A percentile compares a stretch with the other conserved stretches of the same genome.
phyloP scores from a whole-genome alignment of 2,888 invertebrate genomes.

The Dicyrtomina minuta region DNA sequence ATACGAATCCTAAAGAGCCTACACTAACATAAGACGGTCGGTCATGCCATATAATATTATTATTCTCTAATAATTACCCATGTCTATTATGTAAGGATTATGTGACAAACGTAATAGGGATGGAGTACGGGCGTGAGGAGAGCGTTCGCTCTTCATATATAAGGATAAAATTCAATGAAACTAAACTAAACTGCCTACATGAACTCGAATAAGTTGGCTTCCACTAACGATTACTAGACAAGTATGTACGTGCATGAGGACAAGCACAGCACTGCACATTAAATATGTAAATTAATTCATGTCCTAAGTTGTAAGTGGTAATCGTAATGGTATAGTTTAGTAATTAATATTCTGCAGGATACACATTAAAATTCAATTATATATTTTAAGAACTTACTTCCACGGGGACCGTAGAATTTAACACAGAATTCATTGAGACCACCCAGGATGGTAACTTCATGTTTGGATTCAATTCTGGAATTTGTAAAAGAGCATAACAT shows the following conservation, averaged over 20 bases:
- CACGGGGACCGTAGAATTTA: slow-evolving; percentile 97
- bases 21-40: no score
- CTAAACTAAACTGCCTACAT: no score
- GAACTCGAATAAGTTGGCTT: no score
- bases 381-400: slow-evolving; percentile 90
- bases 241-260: not conserved
- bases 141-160: no score
- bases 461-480: slow-evolving; percentile 93
- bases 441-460: slow-evolving; percentile 97
- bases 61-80: no score
- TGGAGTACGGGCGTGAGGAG: no score
- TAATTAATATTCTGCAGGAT: not conserved
- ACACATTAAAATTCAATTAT: slow-evolving; percentile 5
- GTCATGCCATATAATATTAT: no score
- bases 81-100: no score
- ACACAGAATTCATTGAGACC: slow-evolving; percentile 99
- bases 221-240: no score
- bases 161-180: no score
- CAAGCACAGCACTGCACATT: not conserved
- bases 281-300: not conserved
- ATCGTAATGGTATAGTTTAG: not conserved
- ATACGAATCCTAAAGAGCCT: no score
- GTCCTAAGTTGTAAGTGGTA: not conserved
- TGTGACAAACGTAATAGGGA: no score
- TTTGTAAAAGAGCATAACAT: slow-evolving; percentile 10